Evolutionary conservation across 1,140 invertebrate species (phyloP).

Genomic region (Meloidogyne floridensis): DNA sequence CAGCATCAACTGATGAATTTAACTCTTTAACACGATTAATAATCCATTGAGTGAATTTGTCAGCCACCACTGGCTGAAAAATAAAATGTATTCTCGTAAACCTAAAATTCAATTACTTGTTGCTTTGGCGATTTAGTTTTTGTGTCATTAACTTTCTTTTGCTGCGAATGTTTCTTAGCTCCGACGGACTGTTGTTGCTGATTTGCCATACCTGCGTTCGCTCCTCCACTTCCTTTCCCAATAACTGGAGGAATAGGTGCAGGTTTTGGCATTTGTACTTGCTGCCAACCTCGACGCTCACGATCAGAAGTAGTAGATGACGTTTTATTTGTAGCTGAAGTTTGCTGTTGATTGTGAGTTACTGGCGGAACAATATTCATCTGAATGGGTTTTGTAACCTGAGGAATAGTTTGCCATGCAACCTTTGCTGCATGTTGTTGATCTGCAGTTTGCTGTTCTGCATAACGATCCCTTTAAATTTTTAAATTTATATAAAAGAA

Average conservation of each 20-base stretch:
- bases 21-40: conserved; percentile 45
- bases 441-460: neutral
- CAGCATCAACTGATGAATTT: conserved; percentile 47
- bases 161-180: conserved; percentile 13
- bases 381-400: neutral
- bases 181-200: neutral
- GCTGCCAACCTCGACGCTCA: conserved; percentile 31
- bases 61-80: conserved; percentile 2
- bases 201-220: neutral
- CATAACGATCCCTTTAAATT: neutral
- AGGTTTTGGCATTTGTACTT: conserved; percentile 21
- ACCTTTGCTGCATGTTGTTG: neutral
- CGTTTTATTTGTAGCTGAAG: neutral
- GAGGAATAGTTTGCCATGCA: conserved; percentile 19
- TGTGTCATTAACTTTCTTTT: conserved; percentile 13
- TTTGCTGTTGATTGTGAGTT: neutral
- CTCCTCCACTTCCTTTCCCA: conserved; percentile 15
- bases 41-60: conserved; percentile 41
- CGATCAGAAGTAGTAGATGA: conserved; percentile 6
- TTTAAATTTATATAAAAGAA: neutral
- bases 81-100: neutral
- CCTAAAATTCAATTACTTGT: neutral
- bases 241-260: conserved; percentile 28
- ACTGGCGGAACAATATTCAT: neutral
- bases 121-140: conserved; percentile 22